Conservation (phyloP, 2,113 vertebrate species). For the Otolemur garnettii region DNA sequence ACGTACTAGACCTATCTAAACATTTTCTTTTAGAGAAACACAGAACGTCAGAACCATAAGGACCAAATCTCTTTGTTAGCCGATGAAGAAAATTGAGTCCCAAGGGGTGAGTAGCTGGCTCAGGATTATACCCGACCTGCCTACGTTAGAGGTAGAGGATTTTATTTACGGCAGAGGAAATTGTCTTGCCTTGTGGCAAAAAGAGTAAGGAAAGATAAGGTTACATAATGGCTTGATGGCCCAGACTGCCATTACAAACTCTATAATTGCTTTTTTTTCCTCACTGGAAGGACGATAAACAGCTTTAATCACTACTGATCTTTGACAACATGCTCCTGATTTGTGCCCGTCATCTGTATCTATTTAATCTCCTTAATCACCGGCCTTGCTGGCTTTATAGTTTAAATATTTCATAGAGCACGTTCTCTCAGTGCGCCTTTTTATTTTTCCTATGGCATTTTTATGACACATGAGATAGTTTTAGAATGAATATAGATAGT, state of each 20-base stretch:
- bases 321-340: conserved; percentile 41
- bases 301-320: conserved; percentile 44
- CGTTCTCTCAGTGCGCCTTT: not conserved
- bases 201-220: conserved; percentile 65
- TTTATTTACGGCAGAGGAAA: conserved; percentile 45
- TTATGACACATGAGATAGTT: not conserved
- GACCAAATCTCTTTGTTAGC: not conserved
- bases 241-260: conserved; percentile 19
- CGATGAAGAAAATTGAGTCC: conserved; percentile 14
- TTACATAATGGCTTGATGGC: conserved; percentile 30
- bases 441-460: conserved; percentile 37
- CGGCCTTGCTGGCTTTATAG: not conserved
- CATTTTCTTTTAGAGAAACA: conserved; percentile 43
- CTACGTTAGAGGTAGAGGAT: not conserved
- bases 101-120: not conserved
- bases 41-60: not conserved
- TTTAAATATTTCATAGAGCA: conserved; percentile 44
- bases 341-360: not conserved
- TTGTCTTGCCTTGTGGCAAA: conserved; percentile 43
- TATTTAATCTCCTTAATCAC: conserved; percentile 27
- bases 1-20: not conserved
- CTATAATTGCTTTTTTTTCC: not conserved
- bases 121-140: not conserved
- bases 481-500: not conserved
- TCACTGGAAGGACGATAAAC: not conserved